Percentiles rank a stretch among this genome's conserved stretches.
These are phyloP conservation scores for Rhadinocentrus ornatus DNA, from an alignment of 2,797 vertebrate genomes.

Conservation along the genomic window DNA sequence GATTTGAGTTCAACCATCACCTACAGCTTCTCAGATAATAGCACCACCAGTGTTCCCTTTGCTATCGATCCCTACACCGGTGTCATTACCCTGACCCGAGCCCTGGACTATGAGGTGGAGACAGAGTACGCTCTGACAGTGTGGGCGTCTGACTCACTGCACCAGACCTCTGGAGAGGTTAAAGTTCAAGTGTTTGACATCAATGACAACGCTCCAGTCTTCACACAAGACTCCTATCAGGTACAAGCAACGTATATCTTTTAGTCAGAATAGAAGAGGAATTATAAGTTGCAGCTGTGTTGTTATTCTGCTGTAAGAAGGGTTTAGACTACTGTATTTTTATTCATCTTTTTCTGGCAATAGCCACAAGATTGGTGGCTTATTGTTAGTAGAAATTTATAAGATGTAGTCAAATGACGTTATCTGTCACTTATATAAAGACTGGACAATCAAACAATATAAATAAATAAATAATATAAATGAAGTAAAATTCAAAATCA, in stretches of 20 bases:
- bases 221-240: slow-evolving; percentile 89
- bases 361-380: not conserved
- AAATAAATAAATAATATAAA: too few species aligned
- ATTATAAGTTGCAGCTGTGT: not conserved
- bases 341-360: not conserved
- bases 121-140: slow-evolving; percentile 79
- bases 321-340: not conserved
- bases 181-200: slow-evolving; percentile 85
- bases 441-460: not conserved
- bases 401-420: not conserved
- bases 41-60: slow-evolving; percentile 81
- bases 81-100: slow-evolving; percentile 78
- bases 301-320: not conserved
- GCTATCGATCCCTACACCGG: slow-evolving; percentile 86
- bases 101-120: slow-evolving; percentile 89
- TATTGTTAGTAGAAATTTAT: not conserved
- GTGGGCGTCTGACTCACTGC: slow-evolving; percentile 86
- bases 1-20: slow-evolving; percentile 87
- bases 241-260: slow-evolving; percentile 69
- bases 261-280: not conserved
- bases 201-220: slow-evolving; percentile 92
- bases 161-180: slow-evolving; percentile 84
- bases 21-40: slow-evolving; percentile 84
- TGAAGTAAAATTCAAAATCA: not conserved
- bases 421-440: not conserved